Percentiles rank a stretch among this genome's conserved stretches.
These are phyloP conservation scores for Antigone vipio DNA, from an alignment of 2,113 vertebrate genomes.

Conservation along the genomic window DNA sequence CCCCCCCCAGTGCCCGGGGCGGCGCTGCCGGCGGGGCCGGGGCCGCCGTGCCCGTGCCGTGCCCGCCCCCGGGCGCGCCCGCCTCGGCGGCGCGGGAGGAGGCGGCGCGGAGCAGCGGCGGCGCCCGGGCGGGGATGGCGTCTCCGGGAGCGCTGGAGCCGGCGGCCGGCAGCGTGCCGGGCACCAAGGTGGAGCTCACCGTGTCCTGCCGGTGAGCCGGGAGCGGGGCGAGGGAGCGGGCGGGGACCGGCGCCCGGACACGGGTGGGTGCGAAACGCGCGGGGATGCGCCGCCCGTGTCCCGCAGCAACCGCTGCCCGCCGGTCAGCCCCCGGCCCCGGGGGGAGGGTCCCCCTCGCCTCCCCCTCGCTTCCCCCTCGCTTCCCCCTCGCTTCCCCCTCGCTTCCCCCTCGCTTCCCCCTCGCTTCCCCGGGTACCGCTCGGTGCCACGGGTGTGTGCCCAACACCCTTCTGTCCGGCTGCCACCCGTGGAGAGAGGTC, in stretches of 20 bases:
- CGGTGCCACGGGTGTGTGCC: not conserved
- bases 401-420: not conserved
- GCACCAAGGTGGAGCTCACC: slow-evolving; percentile 92
- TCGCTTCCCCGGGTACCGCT: not conserved
- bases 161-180: slow-evolving; percentile 84
- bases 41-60: not conserved
- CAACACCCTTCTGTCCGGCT: not conserved
- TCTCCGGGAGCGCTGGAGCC: slow-evolving; percentile 86
- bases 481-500: not conserved
- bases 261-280: not conserved
- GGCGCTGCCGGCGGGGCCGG: not conserved
- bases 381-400: too few species aligned
- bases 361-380: too few species aligned
- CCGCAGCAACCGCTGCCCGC: not conserved
- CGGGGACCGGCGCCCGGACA: not conserved
- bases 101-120: slow-evolving; percentile 19
- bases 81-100: slow-evolving; percentile 9
- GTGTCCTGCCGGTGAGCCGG: slow-evolving; percentile 89
- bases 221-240: not conserved
- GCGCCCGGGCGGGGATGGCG: slow-evolving; percentile 79
- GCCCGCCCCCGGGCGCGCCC: slow-evolving; percentile 45
- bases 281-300: not conserved
- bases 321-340: not conserved
- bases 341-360: not conserved
- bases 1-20: not conserved